Percentiles rank a stretch among this genome's conserved stretches.
Evolutionary conservation across 2,113 vertebrate genomes (phyloP).

Genomic region (Blennius ocellaris): DNA sequence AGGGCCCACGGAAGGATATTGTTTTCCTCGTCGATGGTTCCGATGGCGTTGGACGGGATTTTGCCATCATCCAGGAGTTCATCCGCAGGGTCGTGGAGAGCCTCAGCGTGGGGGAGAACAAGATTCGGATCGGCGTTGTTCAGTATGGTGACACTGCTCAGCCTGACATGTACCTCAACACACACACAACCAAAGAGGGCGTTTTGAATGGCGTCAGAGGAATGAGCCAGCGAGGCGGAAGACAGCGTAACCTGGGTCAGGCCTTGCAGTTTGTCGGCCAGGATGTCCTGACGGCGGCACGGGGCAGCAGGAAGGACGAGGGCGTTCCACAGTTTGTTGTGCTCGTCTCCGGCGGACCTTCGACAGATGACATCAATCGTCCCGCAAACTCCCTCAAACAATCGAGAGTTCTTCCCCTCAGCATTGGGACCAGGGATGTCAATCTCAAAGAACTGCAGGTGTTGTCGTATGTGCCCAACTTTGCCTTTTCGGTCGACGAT

Average conservation of each 20-base stretch:
- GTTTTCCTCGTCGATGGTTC: constrained; percentile 96
- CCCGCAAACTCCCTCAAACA: constrained; percentile 85
- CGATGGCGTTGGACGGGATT: constrained; percentile 86
- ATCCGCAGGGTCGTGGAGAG: constrained; percentile 87
- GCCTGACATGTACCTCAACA: constrained; percentile 89
- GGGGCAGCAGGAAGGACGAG: constrained; percentile 87
- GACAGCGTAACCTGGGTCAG: constrained; percentile 88
- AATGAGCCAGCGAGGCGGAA: constrained; percentile 86
- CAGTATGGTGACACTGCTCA: constrained; percentile 89
- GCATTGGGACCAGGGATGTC: constrained; percentile 89
- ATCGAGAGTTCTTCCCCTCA: constrained; percentile 86
- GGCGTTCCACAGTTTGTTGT: constrained; percentile 92
- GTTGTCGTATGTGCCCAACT: constrained; percentile 88
- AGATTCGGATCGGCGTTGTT: constrained; percentile 86
- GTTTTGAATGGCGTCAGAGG: constrained; percentile 77
- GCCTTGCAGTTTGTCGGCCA: constrained; percentile 87
- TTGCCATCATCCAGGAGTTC: constrained; percentile 88
- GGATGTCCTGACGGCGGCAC: constrained; percentile 82
- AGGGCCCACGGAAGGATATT: constrained; percentile 89
- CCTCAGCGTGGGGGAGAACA: constrained; percentile 89
- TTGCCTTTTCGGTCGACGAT: constrained; percentile 85
- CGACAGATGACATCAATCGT: constrained; percentile 86
- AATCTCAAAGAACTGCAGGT: constrained; percentile 85
- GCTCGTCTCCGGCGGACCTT: constrained; percentile 88
- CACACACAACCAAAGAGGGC: constrained; percentile 86